These are phyloP conservation scores for Molanna angustata DNA, from an alignment of 2,888 invertebrate species.

Conservation along the genomic window DNA sequence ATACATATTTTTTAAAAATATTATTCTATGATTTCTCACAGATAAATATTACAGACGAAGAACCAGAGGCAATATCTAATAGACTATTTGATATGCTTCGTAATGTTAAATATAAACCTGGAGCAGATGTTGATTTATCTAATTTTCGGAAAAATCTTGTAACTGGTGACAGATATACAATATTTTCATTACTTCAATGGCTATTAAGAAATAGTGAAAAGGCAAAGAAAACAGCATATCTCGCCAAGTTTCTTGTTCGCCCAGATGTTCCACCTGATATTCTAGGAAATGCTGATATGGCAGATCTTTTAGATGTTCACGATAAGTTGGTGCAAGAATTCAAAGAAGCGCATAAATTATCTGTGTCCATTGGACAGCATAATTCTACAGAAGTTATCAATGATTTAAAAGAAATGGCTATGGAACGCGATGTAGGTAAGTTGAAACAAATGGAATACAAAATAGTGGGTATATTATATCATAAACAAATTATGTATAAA, in stretches of 20 bases:
- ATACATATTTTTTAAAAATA: not conserved
- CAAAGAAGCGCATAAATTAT: slow-evolving; percentile 72
- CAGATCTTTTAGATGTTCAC: slow-evolving; percentile 68
- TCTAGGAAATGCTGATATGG: slow-evolving; percentile 69
- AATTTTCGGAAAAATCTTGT: slow-evolving; percentile 48
- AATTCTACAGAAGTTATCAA: slow-evolving; percentile 78
- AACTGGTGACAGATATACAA: slow-evolving; percentile 68
- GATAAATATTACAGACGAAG: slow-evolving; percentile 71
- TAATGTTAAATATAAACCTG: slow-evolving; percentile 77
- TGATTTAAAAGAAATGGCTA: slow-evolving; percentile 83
- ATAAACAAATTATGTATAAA: not conserved
- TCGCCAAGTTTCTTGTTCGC: slow-evolving; percentile 61
- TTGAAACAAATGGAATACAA: slow-evolving; percentile 49
- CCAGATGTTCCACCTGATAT: slow-evolving; percentile 75
- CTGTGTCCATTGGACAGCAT: slow-evolving; percentile 59
- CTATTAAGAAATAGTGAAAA: slow-evolving; percentile 69
- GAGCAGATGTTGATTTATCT: slow-evolving; percentile 48
- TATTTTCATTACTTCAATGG: slow-evolving; percentile 80
- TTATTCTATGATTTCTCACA: slow-evolving; percentile 32
- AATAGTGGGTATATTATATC: not conserved
- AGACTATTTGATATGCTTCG: slow-evolving; percentile 68
- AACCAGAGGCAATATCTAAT: slow-evolving; percentile 71
- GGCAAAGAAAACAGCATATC: slow-evolving; percentile 78
- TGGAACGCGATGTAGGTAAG: slow-evolving; percentile 76
- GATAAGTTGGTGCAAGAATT: slow-evolving; percentile 75